These are phyloP conservation scores for Ypsolopha sequella DNA, from an alignment of 2,888 invertebrate genomes.

Conservation along the genomic window DNA sequence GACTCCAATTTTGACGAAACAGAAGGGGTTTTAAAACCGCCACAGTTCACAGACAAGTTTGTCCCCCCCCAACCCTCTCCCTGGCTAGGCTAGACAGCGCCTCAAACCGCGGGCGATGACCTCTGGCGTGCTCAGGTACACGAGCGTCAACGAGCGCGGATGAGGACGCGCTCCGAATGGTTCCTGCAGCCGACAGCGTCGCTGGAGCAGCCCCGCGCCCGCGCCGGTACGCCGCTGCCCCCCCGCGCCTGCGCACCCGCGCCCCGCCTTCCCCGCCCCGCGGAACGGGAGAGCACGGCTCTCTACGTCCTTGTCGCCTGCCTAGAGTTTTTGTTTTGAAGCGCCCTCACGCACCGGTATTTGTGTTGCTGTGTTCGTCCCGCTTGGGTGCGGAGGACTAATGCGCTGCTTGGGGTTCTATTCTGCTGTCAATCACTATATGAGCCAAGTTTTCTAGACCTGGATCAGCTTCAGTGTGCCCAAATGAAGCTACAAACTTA, in stretches of 20 bases:
- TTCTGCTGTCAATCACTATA: neutral
- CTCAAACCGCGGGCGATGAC: neutral
- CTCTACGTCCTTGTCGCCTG: slow-evolving; percentile 68
- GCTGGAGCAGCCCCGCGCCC: slow-evolving; percentile 53
- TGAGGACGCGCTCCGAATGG: slow-evolving; percentile 98
- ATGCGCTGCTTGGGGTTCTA: slow-evolving; percentile 27
- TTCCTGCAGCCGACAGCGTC: slow-evolving; percentile 83
- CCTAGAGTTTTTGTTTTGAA: slow-evolving; percentile 68
- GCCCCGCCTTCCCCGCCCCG: slow-evolving; percentile 12
- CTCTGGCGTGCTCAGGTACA: slow-evolving; percentile 76
- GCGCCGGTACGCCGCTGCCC: slow-evolving; percentile 49
- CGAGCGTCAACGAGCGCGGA: slow-evolving; percentile 95
- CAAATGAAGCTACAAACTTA: too few relatives aligned
- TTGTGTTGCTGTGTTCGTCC: slow-evolving; percentile 41
- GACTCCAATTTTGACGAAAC: too few relatives aligned
- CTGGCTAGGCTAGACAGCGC: neutral
- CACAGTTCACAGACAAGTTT: neutral
- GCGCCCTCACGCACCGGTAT: slow-evolving; percentile 47
- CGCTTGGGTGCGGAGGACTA: slow-evolving; percentile 55
- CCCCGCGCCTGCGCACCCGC: slow-evolving; percentile 11
- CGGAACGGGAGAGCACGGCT: slow-evolving; percentile 47
- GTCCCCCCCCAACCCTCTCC: neutral
- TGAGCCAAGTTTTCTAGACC: too few relatives aligned
- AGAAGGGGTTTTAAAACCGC: neutral
- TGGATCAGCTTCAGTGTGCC: too few relatives aligned